Conservation (phyloP, 2,113 vertebrate species). For the Pygoscelis antarcticus region DNA sequence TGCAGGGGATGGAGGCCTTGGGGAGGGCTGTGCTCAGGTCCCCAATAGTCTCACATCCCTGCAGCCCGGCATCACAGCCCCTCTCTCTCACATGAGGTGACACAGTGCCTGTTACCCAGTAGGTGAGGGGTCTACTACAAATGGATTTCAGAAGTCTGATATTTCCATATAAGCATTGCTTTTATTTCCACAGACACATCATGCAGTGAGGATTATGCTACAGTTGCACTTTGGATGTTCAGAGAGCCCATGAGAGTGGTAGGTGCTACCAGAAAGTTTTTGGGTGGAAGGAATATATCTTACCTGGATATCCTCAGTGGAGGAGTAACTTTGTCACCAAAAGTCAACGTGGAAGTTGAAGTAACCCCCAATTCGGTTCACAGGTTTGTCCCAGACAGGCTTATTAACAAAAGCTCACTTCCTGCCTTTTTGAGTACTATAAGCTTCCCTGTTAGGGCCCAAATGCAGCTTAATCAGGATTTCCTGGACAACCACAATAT, state of each 20-base stretch:
- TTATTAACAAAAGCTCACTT: not conserved
- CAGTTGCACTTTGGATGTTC: not conserved
- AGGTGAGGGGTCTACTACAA: not conserved
- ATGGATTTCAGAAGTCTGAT: not conserved
- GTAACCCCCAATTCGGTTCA: not conserved
- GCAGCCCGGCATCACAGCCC: not conserved
- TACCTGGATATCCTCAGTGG: not conserved
- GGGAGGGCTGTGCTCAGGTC: not conserved
- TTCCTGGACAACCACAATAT: not conserved
- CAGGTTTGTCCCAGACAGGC: not conserved
- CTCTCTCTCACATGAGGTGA: not conserved
- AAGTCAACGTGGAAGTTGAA: not conserved
- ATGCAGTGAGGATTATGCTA: not conserved
- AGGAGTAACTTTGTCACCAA: not conserved
- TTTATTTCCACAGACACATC: not conserved
- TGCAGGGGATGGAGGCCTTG: not conserved
- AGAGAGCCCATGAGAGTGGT: not conserved
- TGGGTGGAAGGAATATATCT: not conserved
- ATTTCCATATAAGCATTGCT: not conserved
- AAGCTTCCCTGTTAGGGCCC: not conserved
- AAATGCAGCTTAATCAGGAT: conserved; percentile 15
- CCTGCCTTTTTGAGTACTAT: not conserved
- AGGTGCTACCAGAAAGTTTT: not conserved
- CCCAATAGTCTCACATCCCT: rapidly evolving
- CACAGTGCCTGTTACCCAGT: rapidly evolving